A percentile compares a stretch with the other conserved stretches of the same genome.
Conservation (phyloP, 1,140 invertebrate species). For the Olivierus martensii region DNA sequence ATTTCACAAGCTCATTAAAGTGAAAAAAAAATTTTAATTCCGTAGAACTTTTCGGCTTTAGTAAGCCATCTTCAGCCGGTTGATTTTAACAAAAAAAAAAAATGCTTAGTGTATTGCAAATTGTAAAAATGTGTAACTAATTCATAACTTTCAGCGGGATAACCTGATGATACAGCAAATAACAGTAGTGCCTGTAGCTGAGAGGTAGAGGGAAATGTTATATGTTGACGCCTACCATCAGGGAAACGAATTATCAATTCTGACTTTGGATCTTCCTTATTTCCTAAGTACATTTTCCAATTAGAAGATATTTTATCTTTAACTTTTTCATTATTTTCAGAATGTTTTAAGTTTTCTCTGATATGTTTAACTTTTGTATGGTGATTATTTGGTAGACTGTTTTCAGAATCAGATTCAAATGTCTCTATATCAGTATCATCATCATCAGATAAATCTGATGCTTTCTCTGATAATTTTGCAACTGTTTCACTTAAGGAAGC, state of each 20-base stretch:
- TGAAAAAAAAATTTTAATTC: no score
- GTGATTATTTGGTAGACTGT: no score
- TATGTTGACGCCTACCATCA: conserved; percentile 30
- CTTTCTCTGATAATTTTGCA: conserved; percentile 7
- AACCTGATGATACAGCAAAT: conserved; percentile 31
- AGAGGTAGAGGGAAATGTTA: conserved; percentile 31
- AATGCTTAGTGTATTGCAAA: no score
- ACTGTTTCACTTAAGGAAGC: conserved; percentile 28
- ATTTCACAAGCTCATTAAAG: no score
- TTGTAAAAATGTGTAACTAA: conserved; percentile 37
- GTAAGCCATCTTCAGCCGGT: no score
- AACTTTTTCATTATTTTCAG: no score
- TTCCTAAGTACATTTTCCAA: no score
- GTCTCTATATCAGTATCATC: conserved; percentile 33
- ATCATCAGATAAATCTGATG: conserved; percentile 22
- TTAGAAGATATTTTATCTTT: no score
- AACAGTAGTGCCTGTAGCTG: conserved; percentile 31
- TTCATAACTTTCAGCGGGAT: conserved; percentile 31
- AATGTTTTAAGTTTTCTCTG: no score
- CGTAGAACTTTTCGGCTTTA: no score
- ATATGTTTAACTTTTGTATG: no score
- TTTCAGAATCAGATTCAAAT: conserved; percentile 27
- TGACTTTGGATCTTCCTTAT: conserved; percentile 28
- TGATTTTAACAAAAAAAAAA: no score
- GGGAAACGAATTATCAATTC: conserved; percentile 33